These are phyloP conservation scores for Gerosis bhagava DNA, from an alignment of 2,888 invertebrate genomes.

Conservation along the genomic window DNA sequence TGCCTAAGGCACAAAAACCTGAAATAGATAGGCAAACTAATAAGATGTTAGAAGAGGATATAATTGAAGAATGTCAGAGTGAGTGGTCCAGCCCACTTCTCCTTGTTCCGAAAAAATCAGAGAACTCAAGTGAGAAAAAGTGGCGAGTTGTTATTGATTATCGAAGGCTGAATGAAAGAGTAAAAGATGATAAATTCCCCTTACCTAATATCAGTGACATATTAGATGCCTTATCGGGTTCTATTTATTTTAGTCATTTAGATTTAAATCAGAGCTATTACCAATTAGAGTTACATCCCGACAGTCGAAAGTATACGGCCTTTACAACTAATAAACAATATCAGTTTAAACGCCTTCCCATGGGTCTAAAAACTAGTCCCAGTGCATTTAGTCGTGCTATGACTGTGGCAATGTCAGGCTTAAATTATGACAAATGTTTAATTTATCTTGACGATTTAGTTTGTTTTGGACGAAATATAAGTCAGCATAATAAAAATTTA, in stretches of 20 bases:
- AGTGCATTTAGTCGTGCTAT: constrained; percentile 18
- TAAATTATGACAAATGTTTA: constrained; percentile 8
- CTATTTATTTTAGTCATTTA: constrained; percentile 4
- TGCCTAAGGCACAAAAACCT: constrained; percentile 2
- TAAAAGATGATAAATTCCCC: constrained; percentile 5
- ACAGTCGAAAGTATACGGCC: constrained; percentile 15
- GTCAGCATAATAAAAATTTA: neutral
- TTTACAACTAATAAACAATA: constrained; percentile 22
- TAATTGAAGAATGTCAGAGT: constrained; percentile 15
- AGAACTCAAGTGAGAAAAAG: neutral
- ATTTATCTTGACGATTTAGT: neutral
- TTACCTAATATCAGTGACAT: neutral
- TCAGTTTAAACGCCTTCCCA: constrained; percentile 21
- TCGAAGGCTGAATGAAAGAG: neutral
- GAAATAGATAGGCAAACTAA: constrained; percentile 19
- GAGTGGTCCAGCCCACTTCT: constrained; percentile 17
- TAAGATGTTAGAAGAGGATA: constrained; percentile 10
- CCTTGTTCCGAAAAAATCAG: constrained; percentile 14
- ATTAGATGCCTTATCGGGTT: neutral
- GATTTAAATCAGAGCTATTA: constrained; percentile 1
- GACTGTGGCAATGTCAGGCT: constrained; percentile 17
- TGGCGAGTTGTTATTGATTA: constrained; percentile 3
- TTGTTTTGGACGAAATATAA: neutral
- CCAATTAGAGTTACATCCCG: neutral
- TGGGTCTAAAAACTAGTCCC: constrained; percentile 24